Conservation (phyloP, 2,888 invertebrate genomes). For the Seladonia tumulorum region DNA sequence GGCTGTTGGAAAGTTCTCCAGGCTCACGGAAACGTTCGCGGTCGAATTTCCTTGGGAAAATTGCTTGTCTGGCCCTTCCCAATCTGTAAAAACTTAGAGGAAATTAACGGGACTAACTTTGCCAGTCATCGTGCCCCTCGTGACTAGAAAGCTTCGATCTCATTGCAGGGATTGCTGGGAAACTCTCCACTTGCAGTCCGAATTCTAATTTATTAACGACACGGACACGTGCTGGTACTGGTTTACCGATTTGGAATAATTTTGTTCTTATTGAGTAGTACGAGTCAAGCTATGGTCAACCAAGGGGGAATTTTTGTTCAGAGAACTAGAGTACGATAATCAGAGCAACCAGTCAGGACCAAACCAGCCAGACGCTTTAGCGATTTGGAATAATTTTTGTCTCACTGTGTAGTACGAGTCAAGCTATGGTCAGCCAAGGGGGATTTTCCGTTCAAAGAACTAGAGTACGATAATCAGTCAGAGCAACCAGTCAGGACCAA, state of each 20-base stretch:
- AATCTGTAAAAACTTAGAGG: neutral
- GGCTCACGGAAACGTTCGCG: constrained; percentile 6
- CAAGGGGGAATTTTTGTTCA: no score
- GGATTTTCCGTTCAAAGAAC: no score
- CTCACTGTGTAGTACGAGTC: no score
- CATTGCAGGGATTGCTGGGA: neutral
- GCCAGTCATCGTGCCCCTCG: neutral
- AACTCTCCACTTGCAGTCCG: neutral
- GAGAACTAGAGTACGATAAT: neutral
- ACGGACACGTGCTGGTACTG: neutral
- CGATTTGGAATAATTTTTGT: no score
- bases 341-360: no score
- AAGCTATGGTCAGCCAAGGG: no score
- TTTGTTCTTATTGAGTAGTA: no score
- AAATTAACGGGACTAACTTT: neutral
- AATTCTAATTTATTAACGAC: neutral
- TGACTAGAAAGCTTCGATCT: neutral
- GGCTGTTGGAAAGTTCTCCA: neutral
- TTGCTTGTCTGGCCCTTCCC: constrained; percentile 15
- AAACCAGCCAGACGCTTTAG: no score
- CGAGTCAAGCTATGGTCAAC: no score
- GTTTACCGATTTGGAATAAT: no score
- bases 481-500: no score
- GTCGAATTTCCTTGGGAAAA: constrained; percentile 35
- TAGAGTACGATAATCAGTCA: no score